Evolutionary conservation across 1,140 invertebrate genomes (phyloP).

Genomic region (Macrobrachium nipponense): DNA sequence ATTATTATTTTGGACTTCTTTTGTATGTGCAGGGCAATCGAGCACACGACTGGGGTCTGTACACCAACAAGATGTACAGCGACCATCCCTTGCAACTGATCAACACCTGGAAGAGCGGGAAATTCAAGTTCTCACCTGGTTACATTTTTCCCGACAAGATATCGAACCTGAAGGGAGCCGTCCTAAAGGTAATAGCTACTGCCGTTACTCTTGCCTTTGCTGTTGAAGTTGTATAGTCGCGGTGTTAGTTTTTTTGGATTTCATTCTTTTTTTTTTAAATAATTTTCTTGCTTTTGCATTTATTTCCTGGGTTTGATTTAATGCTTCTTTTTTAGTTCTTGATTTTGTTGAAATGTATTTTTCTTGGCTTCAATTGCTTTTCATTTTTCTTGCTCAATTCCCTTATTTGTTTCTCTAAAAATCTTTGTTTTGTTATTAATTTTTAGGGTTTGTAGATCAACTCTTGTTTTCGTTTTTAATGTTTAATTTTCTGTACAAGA

Average conservation of each 20-base stretch:
- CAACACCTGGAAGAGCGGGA: neutral
- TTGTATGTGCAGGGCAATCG: neutral
- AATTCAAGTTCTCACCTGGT: neutral
- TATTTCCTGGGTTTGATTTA: no score
- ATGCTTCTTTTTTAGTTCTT: no score
- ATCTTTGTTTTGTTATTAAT: no score
- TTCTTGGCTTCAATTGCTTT: no score
- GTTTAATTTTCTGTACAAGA: no score
- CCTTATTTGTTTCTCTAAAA: no score
- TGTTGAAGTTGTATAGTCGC: neutral
- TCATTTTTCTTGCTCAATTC: no score
- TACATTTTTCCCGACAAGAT: conserved; percentile 19
- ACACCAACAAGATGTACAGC: conserved; percentile 16
- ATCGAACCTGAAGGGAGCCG: conserved; percentile 12
- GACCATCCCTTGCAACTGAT: neutral
- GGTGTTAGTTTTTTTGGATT: neutral
- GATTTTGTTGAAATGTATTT: no score
- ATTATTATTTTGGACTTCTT: neutral
- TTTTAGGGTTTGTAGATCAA: no score
- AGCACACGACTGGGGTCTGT: neutral
- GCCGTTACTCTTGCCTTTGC: neutral
- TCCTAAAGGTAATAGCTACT: conserved; percentile 23
- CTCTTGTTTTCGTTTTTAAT: no score
- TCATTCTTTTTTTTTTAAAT: no score
- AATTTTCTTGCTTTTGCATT: neutral